A percentile compares a stretch with the other conserved stretches of the same genome.
phyloP scores from a whole-genome alignment of 1,140 invertebrate species.

The Ceratina australensis region DNA sequence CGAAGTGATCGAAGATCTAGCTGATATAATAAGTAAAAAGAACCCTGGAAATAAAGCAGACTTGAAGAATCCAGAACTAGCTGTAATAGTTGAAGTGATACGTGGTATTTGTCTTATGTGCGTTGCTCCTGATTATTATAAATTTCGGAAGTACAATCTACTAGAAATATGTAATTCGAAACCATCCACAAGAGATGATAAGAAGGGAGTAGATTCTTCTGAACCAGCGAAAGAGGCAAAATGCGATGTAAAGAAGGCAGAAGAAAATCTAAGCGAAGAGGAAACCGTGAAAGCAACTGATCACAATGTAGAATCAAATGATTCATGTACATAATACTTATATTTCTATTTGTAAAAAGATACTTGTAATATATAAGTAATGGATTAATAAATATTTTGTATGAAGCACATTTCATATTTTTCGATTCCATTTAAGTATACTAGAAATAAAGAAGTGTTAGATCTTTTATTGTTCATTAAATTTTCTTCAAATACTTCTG shows the following conservation, averaged over 20 bases:
- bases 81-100: slow-evolving; percentile 89
- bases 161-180: slow-evolving; percentile 75
- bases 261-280: background rate
- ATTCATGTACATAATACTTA: background rate
- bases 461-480: background rate
- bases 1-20: slow-evolving; percentile 86
- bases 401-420: background rate
- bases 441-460: background rate
- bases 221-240: background rate
- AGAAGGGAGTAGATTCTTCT: background rate
- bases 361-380: background rate
- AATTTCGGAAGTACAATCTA: slow-evolving; percentile 87
- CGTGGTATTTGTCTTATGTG: slow-evolving; percentile 84
- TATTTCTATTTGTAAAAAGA: background rate
- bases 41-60: slow-evolving; percentile 43
- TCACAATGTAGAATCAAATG: background rate
- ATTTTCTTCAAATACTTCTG: fast-evolving
- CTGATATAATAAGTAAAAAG: slow-evolving; percentile 81
- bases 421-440: background rate
- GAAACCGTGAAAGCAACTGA: background rate
- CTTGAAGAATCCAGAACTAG: slow-evolving; percentile 87
- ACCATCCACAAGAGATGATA: background rate
- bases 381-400: too few species aligned
- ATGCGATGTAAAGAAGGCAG: background rate
- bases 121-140: slow-evolving; percentile 84